Evolutionary conservation across 1,140 invertebrate species (phyloP).

Genomic region (Octopus sinensis): DNA sequence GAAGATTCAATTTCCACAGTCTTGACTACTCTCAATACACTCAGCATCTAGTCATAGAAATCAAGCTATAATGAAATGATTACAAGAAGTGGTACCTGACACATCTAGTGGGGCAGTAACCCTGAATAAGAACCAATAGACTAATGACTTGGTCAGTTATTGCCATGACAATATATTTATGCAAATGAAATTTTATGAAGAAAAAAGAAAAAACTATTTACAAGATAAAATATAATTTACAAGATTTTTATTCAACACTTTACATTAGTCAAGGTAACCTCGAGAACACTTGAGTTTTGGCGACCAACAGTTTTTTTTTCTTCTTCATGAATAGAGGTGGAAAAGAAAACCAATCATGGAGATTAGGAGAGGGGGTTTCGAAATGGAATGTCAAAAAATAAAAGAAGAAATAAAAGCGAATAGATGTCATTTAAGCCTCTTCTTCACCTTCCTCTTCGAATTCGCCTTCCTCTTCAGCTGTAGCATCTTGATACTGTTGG

Average conservation of each 20-base stretch:
- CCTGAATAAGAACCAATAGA: no score
- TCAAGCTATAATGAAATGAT: no score
- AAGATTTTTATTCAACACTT: slow-evolving; percentile 10
- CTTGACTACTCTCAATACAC: no score
- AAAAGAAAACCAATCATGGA: neutral
- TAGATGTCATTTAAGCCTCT: slow-evolving; percentile 47
- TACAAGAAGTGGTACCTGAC: no score
- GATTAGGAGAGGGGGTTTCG: neutral
- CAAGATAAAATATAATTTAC: slow-evolving; percentile 11
- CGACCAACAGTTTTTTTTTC: slow-evolving; percentile 1
- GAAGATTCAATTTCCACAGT: no score
- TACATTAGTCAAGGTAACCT: slow-evolving; percentile 9
- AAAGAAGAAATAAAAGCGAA: neutral
- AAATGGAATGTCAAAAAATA: slow-evolving; percentile 6
- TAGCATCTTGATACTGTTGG: slow-evolving; percentile 55
- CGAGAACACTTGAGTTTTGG: neutral
- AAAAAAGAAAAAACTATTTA: neutral
- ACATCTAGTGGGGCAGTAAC: no score
- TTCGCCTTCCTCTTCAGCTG: slow-evolving; percentile 52
- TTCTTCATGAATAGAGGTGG: neutral
- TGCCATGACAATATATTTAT: no score
- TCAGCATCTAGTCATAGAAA: no score
- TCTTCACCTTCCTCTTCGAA: slow-evolving; percentile 73
- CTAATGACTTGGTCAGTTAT: no score
- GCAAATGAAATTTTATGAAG: neutral